These are phyloP conservation scores for Scomber japonicus DNA, from an alignment of 2,113 vertebrate genomes.

Conservation along the genomic window DNA sequence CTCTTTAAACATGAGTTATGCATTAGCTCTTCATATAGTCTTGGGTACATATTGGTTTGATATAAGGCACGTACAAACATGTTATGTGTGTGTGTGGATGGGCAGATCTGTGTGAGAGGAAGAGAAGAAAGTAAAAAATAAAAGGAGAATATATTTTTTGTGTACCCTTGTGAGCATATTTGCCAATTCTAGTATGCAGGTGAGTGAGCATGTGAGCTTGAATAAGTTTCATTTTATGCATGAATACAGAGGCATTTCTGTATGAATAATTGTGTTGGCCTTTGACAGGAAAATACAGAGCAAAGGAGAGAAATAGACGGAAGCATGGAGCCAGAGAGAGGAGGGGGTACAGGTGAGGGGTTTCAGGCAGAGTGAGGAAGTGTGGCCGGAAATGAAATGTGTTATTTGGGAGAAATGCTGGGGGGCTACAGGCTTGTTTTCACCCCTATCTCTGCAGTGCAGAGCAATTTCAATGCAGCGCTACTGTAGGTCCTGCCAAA, in stretches of 20 bases:
- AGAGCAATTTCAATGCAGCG: conserved; percentile 63
- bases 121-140: background rate
- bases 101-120: background rate
- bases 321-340: conserved; percentile 12
- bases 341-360: conserved; percentile 34
- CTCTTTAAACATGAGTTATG: conserved; percentile 54
- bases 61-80: conserved; percentile 15
- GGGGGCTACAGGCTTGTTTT: conserved; percentile 53
- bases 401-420: conserved; percentile 65
- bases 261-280: conserved; percentile 71
- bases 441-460: conserved; percentile 68
- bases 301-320: conserved; percentile 17
- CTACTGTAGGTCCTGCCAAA: conserved; percentile 48
- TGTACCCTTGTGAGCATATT: conserved; percentile 42
- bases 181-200: conserved; percentile 42
- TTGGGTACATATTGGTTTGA: conserved; percentile 43
- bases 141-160: conserved; percentile 27
- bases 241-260: conserved; percentile 68
- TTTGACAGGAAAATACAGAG: conserved; percentile 65
- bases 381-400: conserved; percentile 78
- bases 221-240: conserved; percentile 74
- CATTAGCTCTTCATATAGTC: conserved; percentile 55
- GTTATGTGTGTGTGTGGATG: conserved; percentile 1
- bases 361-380: conserved; percentile 36
- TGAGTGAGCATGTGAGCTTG: conserved; percentile 60